Percentiles rank a stretch among this genome's conserved stretches.
Evolutionary conservation across 2,113 vertebrate species (phyloP).

Genomic region (Sciurus niger): DNA sequence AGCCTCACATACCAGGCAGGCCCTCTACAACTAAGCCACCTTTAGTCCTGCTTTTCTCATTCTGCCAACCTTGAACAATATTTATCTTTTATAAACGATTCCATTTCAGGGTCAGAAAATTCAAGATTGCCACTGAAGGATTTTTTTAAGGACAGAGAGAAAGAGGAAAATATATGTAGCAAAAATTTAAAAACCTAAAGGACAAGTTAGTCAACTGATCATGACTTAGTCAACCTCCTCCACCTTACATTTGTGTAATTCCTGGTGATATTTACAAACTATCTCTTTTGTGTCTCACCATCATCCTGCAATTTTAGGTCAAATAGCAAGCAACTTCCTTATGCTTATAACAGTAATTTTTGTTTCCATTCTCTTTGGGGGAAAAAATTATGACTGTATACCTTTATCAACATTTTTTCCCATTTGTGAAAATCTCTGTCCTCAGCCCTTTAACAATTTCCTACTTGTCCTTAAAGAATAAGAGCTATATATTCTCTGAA

Average conservation of each 20-base stretch:
- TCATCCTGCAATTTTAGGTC: neutral
- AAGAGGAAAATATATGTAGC: neutral
- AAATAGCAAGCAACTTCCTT: slow-evolving; percentile 3
- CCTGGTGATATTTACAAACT: neutral
- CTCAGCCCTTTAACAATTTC: neutral
- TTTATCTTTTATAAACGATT: slow-evolving; percentile 9
- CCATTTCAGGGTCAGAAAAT: neutral
- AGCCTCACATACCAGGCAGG: neutral
- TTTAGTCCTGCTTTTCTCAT: neutral
- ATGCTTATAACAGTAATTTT: slow-evolving; percentile 9
- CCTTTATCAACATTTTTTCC: neutral
- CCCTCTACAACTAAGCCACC: neutral
- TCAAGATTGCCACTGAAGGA: neutral
- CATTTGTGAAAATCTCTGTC: neutral
- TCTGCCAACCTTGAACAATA: neutral
- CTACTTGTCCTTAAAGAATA: neutral
- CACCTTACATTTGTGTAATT: neutral
- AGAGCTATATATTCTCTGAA: neutral
- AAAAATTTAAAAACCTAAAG: neutral
- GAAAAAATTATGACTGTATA: neutral
- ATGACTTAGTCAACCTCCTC: neutral
- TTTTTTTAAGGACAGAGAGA: neutral
- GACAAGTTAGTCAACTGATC: neutral
- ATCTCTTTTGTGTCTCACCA: neutral
- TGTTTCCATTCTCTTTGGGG: neutral